These are phyloP conservation scores for Leucania comma DNA, from an alignment of 2,888 invertebrate species.

Conservation along the genomic window DNA sequence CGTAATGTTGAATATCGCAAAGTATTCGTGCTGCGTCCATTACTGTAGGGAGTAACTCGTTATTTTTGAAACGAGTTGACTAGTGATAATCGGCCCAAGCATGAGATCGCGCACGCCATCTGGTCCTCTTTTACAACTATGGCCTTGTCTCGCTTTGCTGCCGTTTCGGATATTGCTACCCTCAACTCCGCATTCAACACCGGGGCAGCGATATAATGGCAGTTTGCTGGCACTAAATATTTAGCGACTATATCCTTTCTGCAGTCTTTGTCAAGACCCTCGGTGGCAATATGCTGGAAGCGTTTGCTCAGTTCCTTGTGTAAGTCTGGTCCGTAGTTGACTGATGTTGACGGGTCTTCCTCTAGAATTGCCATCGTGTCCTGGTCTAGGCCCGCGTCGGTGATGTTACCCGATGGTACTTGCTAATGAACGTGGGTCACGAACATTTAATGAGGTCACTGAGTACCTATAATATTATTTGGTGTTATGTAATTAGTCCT, in stretches of 20 bases:
- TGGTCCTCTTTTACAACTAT: conserved; percentile 11
- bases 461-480: neutral
- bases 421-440: neutral
- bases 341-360: conserved; percentile 1
- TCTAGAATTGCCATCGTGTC: conserved; percentile 5
- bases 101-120: conserved; percentile 5
- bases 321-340: conserved; percentile 5
- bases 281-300: conserved; percentile 6
- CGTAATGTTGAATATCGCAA: conserved; percentile 14
- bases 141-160: conserved; percentile 6
- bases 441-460: neutral
- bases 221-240: conserved; percentile 8
- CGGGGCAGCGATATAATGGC: conserved; percentile 1
- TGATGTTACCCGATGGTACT: neutral
- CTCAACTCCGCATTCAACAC: conserved; percentile 10
- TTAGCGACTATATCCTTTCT: neutral
- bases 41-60: conserved; percentile 10
- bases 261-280: conserved; percentile 3
- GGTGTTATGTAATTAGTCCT: neutral
- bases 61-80: neutral
- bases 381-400: conserved; percentile 7
- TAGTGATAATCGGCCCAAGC: neutral
- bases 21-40: conserved; percentile 9
- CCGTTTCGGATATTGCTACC: conserved; percentile 6
- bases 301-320: conserved; percentile 4